Percentiles rank a stretch among this genome's conserved stretches.
These are phyloP conservation scores for Sceloporus undulatus DNA, from an alignment of 2,113 vertebrate species.

Conservation along the genomic window DNA sequence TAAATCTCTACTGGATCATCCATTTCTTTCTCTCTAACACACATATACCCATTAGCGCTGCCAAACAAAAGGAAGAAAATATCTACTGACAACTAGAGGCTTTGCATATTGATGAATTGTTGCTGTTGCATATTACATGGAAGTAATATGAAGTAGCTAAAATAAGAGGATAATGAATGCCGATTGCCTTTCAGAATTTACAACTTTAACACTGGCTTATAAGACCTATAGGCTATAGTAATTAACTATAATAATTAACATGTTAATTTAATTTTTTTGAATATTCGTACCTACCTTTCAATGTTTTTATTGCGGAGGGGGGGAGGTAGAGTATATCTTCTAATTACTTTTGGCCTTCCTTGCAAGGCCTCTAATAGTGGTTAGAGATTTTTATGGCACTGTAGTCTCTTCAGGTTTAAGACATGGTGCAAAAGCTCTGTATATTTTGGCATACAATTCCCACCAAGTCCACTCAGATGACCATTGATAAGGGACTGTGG, in stretches of 20 bases:
- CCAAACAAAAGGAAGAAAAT: constrained; percentile 52
- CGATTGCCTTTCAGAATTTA: not conserved
- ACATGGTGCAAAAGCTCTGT: no score
- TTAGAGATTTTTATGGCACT: not conserved
- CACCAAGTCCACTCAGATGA: not conserved
- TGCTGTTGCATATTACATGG: constrained; percentile 32
- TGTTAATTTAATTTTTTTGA: no score
- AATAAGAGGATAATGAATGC: constrained; percentile 6
- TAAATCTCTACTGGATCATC: constrained; percentile 57
- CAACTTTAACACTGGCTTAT: not conserved
- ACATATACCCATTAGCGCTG: not conserved
- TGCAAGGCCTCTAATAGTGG: not conserved
- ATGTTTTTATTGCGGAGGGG: not conserved
- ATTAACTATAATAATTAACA: no score
- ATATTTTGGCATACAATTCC: not conserved
- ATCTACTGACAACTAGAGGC: constrained; percentile 36
- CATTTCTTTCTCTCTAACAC: constrained; percentile 24
- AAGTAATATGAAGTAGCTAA: constrained; percentile 17
- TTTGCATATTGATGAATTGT: constrained; percentile 41
- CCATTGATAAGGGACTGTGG: not conserved
- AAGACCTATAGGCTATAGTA: not conserved
- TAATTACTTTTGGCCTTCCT: not conserved
- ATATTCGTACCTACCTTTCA: not conserved
- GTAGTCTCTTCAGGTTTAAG: not conserved
- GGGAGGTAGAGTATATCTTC: not conserved